These are phyloP conservation scores for Nyctibius bracteatus DNA, from an alignment of 2,113 vertebrate species.

Conservation along the genomic window DNA sequence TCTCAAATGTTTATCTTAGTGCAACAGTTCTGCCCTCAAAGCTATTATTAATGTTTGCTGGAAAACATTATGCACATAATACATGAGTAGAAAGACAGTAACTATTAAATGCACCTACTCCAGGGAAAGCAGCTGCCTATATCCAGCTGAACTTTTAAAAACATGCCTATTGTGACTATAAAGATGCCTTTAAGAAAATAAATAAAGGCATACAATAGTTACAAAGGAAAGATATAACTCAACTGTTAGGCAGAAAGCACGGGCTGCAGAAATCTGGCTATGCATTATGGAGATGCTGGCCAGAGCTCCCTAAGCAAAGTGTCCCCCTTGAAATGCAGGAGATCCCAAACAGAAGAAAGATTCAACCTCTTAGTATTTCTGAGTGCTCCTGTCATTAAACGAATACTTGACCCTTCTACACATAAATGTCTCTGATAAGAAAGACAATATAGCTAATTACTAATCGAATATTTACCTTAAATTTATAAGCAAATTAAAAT, in stretches of 20 bases:
- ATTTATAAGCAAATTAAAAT: neutral
- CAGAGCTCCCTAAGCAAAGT: neutral
- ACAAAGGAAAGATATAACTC: neutral
- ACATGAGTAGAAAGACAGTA: neutral
- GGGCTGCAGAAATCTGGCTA: neutral
- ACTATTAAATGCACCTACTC: neutral
- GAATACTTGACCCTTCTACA: neutral
- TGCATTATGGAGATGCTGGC: neutral
- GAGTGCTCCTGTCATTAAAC: neutral
- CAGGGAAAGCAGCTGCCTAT: neutral
- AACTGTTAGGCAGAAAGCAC: neutral
- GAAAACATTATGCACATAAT: neutral
- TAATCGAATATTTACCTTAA: neutral
- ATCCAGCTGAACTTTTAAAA: neutral
- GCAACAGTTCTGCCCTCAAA: slow-evolving; percentile 18
- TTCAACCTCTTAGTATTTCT: neutral
- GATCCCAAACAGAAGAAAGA: neutral
- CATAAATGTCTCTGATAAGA: neutral
- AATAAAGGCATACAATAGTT: neutral
- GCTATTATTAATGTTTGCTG: neutral
- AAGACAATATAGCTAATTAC: neutral
- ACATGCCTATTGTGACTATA: neutral
- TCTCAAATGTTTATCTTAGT: neutral
- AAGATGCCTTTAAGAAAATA: neutral
- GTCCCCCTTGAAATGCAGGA: neutral